Evolutionary conservation across 2,888 invertebrate genomes (phyloP), one percentile per base, ranked within the genome.

Genomic region (Thecocarcelia acutangulata): DNA sequence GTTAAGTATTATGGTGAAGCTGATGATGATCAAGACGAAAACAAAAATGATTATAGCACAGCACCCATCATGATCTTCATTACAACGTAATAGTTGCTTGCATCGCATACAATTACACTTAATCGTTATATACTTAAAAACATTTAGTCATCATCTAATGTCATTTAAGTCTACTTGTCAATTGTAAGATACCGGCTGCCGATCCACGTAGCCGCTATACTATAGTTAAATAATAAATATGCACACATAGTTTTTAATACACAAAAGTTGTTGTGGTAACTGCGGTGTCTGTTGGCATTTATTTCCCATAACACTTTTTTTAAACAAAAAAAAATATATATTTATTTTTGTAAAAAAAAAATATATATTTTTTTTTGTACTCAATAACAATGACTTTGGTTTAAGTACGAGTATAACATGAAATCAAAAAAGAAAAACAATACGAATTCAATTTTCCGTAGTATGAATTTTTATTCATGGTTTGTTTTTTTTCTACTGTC

Each of bases 301-400:
- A 78, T 82, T 82, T 78, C 82, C 78, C 82, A 82, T 82, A 78
- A 81, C 33, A 68, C 44, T 48, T 52, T 64, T 64, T 50, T 56
- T 68, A 15, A 59, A 73, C 54, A 63, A 66, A 44, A 76, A 37
- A n/a, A 11, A 24, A 24, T 19, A 17, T 66, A 54, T 61, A 8
- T 42, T 17, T 52, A 50, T 64, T 15, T 40, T 40, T 17, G 9
- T 56, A 24, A 24, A 3, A 24, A 24, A 24, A 3, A 24, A 24
- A 2, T 50, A 17, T 12, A 46, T 61, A 28, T 40, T 61, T 61
- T 1, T 33, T 76, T n/a, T 61, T 66, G 48, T 12, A 19, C 37
- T 73, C 73, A 68, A 59, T 74, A 74, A 74, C 69, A 74, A 78
- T 82, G 74, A 82, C 77, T 82, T 82, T 82, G 78, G 69, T 54